Evolutionary conservation across 2,113 vertebrate genomes (phyloP).

Genomic region (Tychaedon coryphoeus): DNA sequence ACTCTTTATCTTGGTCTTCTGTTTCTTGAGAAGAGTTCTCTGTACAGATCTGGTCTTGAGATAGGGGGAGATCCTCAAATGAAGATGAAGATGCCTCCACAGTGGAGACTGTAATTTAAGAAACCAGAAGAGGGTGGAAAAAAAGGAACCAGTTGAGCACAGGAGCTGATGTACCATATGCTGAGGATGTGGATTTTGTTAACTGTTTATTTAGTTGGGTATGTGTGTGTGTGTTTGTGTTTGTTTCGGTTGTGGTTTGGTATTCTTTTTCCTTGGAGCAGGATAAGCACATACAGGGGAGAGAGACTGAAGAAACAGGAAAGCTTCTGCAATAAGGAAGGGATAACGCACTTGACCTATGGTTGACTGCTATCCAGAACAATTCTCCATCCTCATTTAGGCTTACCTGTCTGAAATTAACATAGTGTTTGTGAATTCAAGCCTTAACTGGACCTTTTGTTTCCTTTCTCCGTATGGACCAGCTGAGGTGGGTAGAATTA

Average conservation of each 20-base stretch:
- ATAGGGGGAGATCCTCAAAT: neutral
- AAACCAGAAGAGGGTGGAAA: neutral
- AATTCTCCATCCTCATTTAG: neutral
- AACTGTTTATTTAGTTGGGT: no score
- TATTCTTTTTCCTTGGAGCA: neutral
- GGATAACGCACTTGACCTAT: accelerated
- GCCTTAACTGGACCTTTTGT: neutral
- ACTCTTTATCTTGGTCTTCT: neutral
- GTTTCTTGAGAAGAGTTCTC: neutral
- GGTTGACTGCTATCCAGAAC: neutral
- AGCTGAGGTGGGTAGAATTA: neutral
- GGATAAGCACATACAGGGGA: neutral
- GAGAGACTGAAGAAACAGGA: neutral
- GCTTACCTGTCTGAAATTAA: neutral
- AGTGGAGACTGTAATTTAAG: neutral
- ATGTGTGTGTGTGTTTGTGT: no score
- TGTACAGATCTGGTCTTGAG: neutral
- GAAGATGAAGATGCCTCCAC: neutral
- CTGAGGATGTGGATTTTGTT: neutral
- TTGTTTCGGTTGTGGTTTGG: neutral
- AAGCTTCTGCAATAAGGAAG: neutral
- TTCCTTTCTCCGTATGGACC: neutral
- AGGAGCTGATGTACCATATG: neutral
- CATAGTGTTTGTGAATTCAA: neutral
- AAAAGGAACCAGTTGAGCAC: neutral